Percentiles rank a stretch among this genome's conserved stretches.
Evolutionary conservation across 2,797 vertebrate species (phyloP).

Genomic region (Coregonus ussuriensis): DNA sequence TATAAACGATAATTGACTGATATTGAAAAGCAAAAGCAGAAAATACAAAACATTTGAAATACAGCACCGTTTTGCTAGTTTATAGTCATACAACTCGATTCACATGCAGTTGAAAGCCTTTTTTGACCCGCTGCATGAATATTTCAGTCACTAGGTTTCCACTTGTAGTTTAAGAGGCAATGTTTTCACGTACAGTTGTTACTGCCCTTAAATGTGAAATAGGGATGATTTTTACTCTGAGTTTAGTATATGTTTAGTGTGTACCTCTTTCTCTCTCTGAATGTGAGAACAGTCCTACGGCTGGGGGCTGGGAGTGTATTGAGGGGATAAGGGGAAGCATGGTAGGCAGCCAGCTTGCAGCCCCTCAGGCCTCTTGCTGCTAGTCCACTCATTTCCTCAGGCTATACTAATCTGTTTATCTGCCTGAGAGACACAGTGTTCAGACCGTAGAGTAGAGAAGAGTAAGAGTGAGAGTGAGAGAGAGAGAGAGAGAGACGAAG

Average conservation of each 20-base stretch:
- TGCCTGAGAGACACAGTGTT: too few species aligned
- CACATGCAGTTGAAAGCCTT: neutral
- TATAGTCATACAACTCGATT: neutral
- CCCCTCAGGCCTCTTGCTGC: neutral
- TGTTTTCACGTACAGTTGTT: constrained; percentile 10
- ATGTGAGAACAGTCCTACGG: neutral
- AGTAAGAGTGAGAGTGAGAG: neutral
- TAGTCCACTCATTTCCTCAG: neutral
- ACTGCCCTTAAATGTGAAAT: neutral
- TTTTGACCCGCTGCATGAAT: neutral
- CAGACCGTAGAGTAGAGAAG: too few species aligned
- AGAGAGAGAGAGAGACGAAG: constrained; percentile 16
- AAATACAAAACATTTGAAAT: too few species aligned
- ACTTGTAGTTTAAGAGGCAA: neutral
- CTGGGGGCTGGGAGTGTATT: neutral
- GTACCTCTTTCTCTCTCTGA: neutral
- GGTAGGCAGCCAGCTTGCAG: neutral
- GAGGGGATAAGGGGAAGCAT: neutral
- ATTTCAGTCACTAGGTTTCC: neutral
- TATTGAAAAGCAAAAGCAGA: too few species aligned
- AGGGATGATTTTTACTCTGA: neutral
- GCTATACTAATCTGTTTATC: neutral
- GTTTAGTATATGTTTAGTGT: neutral
- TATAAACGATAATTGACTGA: too few species aligned
- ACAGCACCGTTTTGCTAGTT: too few species aligned